A percentile compares a stretch with the other conserved stretches of the same genome.
phyloP scores from a whole-genome alignment of 1,140 invertebrate species.

The Spodoptera litura region DNA sequence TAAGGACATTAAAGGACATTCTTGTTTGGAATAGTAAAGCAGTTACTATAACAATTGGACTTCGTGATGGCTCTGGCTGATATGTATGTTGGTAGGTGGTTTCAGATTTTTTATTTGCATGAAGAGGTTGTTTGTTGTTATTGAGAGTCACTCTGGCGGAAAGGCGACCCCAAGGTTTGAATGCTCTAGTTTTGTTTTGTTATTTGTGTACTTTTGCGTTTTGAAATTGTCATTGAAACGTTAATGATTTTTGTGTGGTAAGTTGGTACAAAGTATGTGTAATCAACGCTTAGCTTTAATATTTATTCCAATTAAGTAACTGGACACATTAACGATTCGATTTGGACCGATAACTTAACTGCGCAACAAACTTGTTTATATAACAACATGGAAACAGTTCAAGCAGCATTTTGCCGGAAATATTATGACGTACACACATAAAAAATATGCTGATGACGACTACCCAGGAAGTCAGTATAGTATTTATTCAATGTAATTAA shows the following conservation, averaged over 20 bases:
- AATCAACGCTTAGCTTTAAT: slow-evolving; percentile 5
- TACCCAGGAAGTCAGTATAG: background rate
- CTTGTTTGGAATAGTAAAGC: slow-evolving; percentile 53
- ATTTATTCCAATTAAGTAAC: slow-evolving; percentile 52
- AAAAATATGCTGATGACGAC: slow-evolving; percentile 11
- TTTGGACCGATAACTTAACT: slow-evolving; percentile 56
- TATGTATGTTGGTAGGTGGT: slow-evolving; percentile 80
- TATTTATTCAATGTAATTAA: background rate
- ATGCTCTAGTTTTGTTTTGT: slow-evolving; percentile 63
- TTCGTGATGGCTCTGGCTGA: slow-evolving; percentile 81
- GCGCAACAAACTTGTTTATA: slow-evolving; percentile 60
- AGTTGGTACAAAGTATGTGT: background rate
- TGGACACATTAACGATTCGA: slow-evolving; percentile 50
- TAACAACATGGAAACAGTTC: slow-evolving; percentile 38
- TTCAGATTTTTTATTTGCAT: slow-evolving; percentile 56
- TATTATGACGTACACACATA: background rate
- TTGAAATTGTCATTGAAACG: slow-evolving; percentile 26
- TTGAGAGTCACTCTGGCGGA: slow-evolving; percentile 55
- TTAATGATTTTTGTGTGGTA: slow-evolving; percentile 31
- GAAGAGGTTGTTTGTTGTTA: slow-evolving; percentile 53
- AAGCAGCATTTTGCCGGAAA: slow-evolving; percentile 26
- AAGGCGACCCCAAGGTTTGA: slow-evolving; percentile 69
- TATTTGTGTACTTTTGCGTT: slow-evolving; percentile 47
- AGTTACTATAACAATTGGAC: slow-evolving; percentile 58
- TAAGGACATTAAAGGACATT: slow-evolving; percentile 69